Evolutionary conservation across 2,113 vertebrate species (phyloP).

Genomic region (Ceuthmochares aereus): DNA sequence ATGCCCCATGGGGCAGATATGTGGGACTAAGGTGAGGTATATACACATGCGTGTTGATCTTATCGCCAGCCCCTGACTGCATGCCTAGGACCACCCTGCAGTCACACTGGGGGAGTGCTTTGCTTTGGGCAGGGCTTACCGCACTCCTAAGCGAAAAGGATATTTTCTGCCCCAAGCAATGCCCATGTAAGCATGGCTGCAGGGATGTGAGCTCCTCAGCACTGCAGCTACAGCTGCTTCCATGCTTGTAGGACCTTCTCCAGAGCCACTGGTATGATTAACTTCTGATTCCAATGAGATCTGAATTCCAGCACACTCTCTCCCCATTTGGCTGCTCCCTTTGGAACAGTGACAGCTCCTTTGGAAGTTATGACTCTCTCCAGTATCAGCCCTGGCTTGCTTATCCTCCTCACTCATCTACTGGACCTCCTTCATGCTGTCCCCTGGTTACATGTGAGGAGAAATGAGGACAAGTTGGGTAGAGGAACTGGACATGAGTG

Average conservation of each 20-base stretch:
- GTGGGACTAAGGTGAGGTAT: no score
- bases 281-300: background rate
- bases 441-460: background rate
- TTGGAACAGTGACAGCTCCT: background rate
- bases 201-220: background rate
- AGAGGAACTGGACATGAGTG: background rate
- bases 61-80: background rate
- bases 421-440: background rate
- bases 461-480: background rate
- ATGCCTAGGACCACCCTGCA: background rate
- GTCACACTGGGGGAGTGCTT: rapidly evolving
- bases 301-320: background rate
- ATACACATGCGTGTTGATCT: background rate
- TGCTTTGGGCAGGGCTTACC: background rate
- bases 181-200: background rate
- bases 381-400: background rate
- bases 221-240: background rate
- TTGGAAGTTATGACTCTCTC: background rate
- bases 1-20: background rate
- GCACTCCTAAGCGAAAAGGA: background rate
- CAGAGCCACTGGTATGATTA: background rate
- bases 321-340: background rate
- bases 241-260: background rate
- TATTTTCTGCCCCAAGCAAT: background rate
- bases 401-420: rapidly evolving